phyloP scores from a whole-genome alignment of 1,140 invertebrate genomes.

The Hypsibius dujardini region DNA sequence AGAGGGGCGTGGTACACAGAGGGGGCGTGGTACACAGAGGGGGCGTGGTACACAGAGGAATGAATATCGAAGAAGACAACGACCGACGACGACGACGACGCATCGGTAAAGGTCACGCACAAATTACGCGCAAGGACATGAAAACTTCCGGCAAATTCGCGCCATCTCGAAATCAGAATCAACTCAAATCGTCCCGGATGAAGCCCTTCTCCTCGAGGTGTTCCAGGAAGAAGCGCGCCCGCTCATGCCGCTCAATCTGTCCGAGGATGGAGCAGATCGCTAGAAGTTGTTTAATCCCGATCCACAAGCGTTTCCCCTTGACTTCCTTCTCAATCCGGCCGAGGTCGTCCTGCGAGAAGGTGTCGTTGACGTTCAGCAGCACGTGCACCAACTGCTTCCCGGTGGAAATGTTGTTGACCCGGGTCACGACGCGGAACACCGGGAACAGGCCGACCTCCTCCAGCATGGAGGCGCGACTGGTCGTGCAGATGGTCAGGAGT shows the following conservation, averaged over 20 bases:
- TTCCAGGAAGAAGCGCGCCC: constrained; percentile 70
- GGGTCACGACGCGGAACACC: constrained; percentile 69
- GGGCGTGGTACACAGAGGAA: too few relatives aligned
- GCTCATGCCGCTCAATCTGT: constrained; percentile 58
- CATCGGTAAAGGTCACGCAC: too few relatives aligned
- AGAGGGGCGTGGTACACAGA: too few relatives aligned
- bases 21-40: too few relatives aligned
- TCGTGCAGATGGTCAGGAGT: constrained; percentile 74
- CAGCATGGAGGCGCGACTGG: constrained; percentile 70
- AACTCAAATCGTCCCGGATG: too few relatives aligned
- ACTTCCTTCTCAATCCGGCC: constrained; percentile 53
- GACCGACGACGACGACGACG: too few relatives aligned
- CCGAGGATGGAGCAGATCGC: constrained; percentile 70
- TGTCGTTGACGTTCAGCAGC: constrained; percentile 62
- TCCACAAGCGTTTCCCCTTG: constrained; percentile 64
- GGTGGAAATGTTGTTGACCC: constrained; percentile 70
- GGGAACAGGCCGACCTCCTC: constrained; percentile 84
- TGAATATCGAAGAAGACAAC: too few relatives aligned
- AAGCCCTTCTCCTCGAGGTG: constrained; percentile 69
- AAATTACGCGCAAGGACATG: too few relatives aligned
- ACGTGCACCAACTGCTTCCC: constrained; percentile 66
- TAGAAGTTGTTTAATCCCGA: constrained; percentile 86
- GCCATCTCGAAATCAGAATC: too few relatives aligned
- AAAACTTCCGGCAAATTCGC: too few relatives aligned
- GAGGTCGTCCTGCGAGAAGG: constrained; percentile 62